A percentile compares a stretch with the other conserved stretches of the same genome.
phyloP scores from a whole-genome alignment of 1,140 invertebrate species.

The Drosophila paulistorum region DNA sequence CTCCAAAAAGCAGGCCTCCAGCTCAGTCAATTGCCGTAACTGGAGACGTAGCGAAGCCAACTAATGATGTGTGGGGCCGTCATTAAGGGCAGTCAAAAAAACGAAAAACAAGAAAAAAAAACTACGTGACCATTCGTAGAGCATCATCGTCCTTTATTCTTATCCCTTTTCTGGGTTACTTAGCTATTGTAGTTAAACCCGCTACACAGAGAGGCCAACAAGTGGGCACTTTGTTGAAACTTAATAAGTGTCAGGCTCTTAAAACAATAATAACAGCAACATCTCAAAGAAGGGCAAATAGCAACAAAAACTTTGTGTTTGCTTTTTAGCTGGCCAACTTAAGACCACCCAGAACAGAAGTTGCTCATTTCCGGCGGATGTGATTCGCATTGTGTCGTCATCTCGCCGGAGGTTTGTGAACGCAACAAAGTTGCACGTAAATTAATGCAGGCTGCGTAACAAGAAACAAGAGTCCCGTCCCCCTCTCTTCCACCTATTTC shows the following conservation, averaged over 20 bases:
- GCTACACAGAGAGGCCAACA: constrained; percentile 37
- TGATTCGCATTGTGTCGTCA: constrained; percentile 48
- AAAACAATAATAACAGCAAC: not conserved
- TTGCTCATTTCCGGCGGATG: constrained; percentile 72
- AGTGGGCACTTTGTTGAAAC: constrained; percentile 73
- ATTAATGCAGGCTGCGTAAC: constrained; percentile 69
- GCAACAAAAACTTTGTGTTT: constrained; percentile 18
- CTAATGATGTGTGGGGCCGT: constrained; percentile 50
- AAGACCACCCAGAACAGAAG: constrained; percentile 37
- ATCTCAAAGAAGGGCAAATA: not conserved
- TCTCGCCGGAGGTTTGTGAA: constrained; percentile 9
- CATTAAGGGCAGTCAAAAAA: constrained; percentile 48
- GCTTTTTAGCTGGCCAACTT: not conserved
- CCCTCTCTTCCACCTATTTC: not conserved
- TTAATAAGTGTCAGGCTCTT: constrained; percentile 52
- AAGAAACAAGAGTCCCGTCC: not conserved
- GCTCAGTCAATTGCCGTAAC: constrained; percentile 55
- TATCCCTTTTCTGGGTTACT: constrained; percentile 13
- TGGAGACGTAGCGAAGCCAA: constrained; percentile 33
- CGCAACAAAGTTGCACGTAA: constrained; percentile 56
- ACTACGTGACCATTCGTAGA: constrained; percentile 60
- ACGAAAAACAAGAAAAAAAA: not conserved
- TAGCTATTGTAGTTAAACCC: constrained; percentile 28
- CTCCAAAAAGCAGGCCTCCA: constrained; percentile 50
- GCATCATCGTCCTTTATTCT: constrained; percentile 42